Base-by-base conservation (phyloP, 2,888 invertebrate species). In the Coelinius sp. region DNA sequence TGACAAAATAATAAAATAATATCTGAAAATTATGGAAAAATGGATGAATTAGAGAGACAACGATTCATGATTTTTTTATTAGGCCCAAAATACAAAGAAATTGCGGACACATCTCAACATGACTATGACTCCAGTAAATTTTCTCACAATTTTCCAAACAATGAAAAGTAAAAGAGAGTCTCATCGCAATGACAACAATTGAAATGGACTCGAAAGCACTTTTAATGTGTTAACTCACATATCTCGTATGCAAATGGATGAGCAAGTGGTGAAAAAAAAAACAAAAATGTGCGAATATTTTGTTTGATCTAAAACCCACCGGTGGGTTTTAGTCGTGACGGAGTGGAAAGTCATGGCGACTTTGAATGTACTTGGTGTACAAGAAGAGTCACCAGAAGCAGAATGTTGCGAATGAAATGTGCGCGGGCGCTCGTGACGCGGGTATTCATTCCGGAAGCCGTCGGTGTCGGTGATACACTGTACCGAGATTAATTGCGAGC, bases 391-490 rank as follows among this genome's bases (percentile, higher is more conserved):
- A 20, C 59, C 59, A 59, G 59, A 35, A 59, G 59, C 59, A 31
- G 14, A 59, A 59, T n/a, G 35, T 22, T 17, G 59, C 27, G n/a
- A 59, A 59, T 59, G 25, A 59, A 59, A 35, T 31, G 17, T 10
- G 44, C 14, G 62, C n/a, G n/a, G n/a, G 27, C 10, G 44, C 67
- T 83, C 83, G 83, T 84, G 83, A 83, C 81, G 77, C 67, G 73
- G 78, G 77, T 83, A 83, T 84, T 79, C 83, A 81, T 83, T 83
- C 80, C 83, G 82, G 83, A 84, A 84, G 81, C 79, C 77, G 72
- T 73, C 73, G 73, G 75, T 77, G 78, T 77, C 75, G 74, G 70
- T 74, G 71, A 71, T 74, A 76, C 78, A 76, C 75, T 79, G 71
- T 80, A 77, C 77, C n/a, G 79, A 82, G 83, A 84, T 84, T 84